Evolutionary conservation across 2,888 invertebrate genomes (phyloP), one percentile per base, ranked within the genome.

Genomic region (Tetrapedia diversipes): DNA sequence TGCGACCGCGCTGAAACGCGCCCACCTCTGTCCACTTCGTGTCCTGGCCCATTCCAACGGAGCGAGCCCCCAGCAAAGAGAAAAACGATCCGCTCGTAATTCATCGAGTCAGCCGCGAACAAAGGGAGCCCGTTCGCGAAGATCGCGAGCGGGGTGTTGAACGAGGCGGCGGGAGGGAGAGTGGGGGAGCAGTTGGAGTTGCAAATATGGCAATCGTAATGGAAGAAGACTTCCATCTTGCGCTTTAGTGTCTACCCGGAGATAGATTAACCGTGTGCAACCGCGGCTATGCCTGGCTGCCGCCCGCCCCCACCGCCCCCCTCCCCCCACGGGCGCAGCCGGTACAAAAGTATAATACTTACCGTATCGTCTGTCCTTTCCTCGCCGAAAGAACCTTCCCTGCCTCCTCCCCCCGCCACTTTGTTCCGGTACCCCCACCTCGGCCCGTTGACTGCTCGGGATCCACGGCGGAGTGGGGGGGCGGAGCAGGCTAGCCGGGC

Each of bases 221-320:
- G 88, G 84, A 78, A 84, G 86, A 79, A 82, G 84, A 84, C 87
- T 86, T 88, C 88, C 89, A 87, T 89, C 87, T 89, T 88, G 88
- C 85, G 81, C 84, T 85, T 86, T 88, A 86, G 86, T 83, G 85
- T 87, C 86, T 88, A 85, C 84, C 80, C 82, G 83, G 84, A 86
- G 87, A 87, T 86, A 85, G 87, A 88, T 89, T 88, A 87, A 86
- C 86, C 80, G 82, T 80, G 79, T 75, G 84, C 76, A 83, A 86
- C 81, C 82, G 79, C 77, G 79, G 80, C 78, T 82, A 84, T 85
- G 85, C 81, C 84, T 85, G 68, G 73, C 84, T 68, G 71, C 79
- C 79, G 54, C 84, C 79, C 79, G 54, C 84, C 84, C 76, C 85
- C 83, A 76, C 79, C 83, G 74, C 57, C 83, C 64, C 72, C 73